Percentiles rank a stretch among this genome's conserved stretches.
Evolutionary conservation across 2,113 vertebrate genomes (phyloP).

Genomic region (Syrrhaptes paradoxus): DNA sequence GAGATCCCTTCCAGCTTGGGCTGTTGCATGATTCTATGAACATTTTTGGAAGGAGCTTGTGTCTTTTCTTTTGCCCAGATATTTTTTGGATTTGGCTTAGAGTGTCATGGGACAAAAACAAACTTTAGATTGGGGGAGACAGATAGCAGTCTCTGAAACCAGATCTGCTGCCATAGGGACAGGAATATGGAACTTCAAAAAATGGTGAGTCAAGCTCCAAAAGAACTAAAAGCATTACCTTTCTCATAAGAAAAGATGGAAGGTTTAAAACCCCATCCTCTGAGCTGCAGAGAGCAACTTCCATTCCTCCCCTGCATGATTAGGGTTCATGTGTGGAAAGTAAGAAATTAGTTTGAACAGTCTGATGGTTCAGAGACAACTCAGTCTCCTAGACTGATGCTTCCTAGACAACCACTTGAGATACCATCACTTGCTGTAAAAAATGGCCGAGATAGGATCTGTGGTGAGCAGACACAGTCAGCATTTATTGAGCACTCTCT

Average conservation of each 20-base stretch:
- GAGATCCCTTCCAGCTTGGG: not conserved
- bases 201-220: not conserved
- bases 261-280: not conserved
- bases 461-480: not conserved
- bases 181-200: not conserved
- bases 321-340: not conserved
- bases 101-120: not conserved
- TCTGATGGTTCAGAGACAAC: not conserved
- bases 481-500: not conserved
- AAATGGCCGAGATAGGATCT: not conserved
- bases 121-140: not conserved
- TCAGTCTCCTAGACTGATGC: not conserved
- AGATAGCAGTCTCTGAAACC: not conserved
- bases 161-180: not conserved
- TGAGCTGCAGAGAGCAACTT: not conserved
- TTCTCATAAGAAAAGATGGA: not conserved
- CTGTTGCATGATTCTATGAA: not conserved
- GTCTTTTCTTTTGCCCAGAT: not conserved
- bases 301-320: not conserved
- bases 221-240: not conserved
- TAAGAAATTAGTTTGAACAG: not conserved
- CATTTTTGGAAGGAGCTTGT: not conserved
- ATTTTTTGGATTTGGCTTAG: not conserved
- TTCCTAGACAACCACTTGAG: not conserved
- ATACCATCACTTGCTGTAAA: not conserved